Percentiles rank a stretch among this genome's conserved stretches.
These are phyloP conservation scores for Cynopterus sphinx DNA, from an alignment of 2,797 vertebrate genomes.

Conservation along the genomic window DNA sequence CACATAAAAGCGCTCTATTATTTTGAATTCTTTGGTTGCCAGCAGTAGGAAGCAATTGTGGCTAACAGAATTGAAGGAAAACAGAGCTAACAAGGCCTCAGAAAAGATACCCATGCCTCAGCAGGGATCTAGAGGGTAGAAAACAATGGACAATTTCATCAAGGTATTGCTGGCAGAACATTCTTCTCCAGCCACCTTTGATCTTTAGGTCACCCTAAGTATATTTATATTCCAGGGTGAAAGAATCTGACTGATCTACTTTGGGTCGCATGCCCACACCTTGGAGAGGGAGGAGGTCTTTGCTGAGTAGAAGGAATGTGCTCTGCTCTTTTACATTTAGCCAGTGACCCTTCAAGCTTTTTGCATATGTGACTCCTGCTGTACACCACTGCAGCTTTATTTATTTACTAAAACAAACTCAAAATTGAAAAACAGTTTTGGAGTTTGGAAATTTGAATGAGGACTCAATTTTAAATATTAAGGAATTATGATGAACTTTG, in stretches of 20 bases:
- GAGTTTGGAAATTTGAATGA: neutral
- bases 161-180: neutral
- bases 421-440: neutral
- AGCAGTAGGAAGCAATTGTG: neutral
- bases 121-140: neutral
- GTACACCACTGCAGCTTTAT: neutral
- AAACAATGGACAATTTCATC: neutral
- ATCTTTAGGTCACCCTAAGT: neutral
- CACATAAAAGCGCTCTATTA: neutral
- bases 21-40: neutral
- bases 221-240: neutral
- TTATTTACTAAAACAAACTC: neutral
- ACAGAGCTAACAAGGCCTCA: neutral
- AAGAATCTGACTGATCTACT: neutral
- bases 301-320: neutral
- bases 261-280: neutral
- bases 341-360: neutral
- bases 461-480: neutral
- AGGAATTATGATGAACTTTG: neutral
- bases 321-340: neutral
- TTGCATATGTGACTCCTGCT: neutral
- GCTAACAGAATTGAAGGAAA: neutral
- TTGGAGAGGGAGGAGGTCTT: neutral
- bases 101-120: neutral
- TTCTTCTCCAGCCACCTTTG: neutral